Evolutionary conservation across 2,113 vertebrate genomes (phyloP).

Genomic region (Acanthochromis polyacanthus): DNA sequence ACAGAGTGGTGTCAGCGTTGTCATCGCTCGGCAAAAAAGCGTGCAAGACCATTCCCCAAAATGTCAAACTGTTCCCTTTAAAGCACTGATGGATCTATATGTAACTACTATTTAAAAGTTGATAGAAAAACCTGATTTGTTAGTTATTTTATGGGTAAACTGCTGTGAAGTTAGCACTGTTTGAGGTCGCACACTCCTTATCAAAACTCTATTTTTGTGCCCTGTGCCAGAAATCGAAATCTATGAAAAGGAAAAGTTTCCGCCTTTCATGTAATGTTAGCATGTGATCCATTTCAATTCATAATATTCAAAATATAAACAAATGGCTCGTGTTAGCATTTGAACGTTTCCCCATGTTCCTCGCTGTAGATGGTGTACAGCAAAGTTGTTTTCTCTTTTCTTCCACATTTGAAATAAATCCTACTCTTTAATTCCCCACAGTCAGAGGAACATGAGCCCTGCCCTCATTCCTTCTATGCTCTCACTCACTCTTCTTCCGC

Average conservation of each 20-base stretch:
- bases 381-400: neutral
- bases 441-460: slow-evolving; percentile 15
- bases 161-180: neutral
- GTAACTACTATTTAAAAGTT: neutral
- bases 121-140: neutral
- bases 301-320: slow-evolving; percentile 29
- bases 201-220: neutral
- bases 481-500: slow-evolving; percentile 89
- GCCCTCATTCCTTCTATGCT: slow-evolving; percentile 29
- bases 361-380: slow-evolving; percentile 33
- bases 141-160: neutral
- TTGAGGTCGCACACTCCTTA: neutral
- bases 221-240: neutral
- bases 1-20: no score
- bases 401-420: slow-evolving; percentile 13
- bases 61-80: no score
- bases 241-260: neutral
- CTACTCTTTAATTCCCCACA: slow-evolving; percentile 12
- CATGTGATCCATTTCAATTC: slow-evolving; percentile 19
- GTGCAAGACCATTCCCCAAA: no score
- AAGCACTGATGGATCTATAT: no score
- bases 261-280: slow-evolving; percentile 33
- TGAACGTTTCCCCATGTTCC: neutral
- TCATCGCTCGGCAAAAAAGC: neutral
- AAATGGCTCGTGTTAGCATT: slow-evolving; percentile 65